Base-by-base conservation (phyloP, 2,113 vertebrate genomes). In the Pelmatolapia mariae region DNA sequence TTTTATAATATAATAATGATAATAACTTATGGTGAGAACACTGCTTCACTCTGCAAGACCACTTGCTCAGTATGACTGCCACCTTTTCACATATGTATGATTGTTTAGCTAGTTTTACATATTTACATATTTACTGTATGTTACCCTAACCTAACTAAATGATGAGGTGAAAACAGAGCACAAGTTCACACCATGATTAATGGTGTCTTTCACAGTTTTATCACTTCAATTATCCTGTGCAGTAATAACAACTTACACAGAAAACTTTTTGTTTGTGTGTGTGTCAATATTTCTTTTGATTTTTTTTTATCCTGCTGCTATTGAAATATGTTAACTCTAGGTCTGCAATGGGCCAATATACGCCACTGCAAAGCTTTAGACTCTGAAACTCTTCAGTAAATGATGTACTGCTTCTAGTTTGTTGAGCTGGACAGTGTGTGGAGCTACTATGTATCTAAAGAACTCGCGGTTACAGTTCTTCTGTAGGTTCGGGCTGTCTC, bases 401-500 rank as follows among this genome's bases (percentile, higher is more conserved):
- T n/a, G 1, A 38, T 15, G 5, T 6, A 36, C 16, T 18, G 29
- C 26, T 33, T 33, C 59, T 63, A 1, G 16, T 31, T 33, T 19
- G 36, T 1, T 15, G n/a, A 43, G n/a, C 15, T 71, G 36, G n/a
- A 68, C 63, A 68, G 7, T 24, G 8, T 71, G n/a, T 24, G 36
- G n/a, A 8, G 10, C 36, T 68, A 24, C 63, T 71, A 9, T 0
- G 2, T 68, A 5, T 68, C n/a, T 16, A 24, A 45, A 73, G 38
- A 16, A 45, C 38, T 7, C 5, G 13, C 0, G 9, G 57, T 61
- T 9, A 26, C 1, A 3, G 38, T 26, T 45, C 13, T 10, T 18
- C 68, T 73, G 38, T 26, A 2, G 38, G 38, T 18, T 45, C 8
- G 4, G 68, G 68, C 38, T 73, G 22, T 26, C 68, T 73, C 40